A percentile compares a stretch with the other conserved stretches of the same genome.
These are phyloP conservation scores for Koerneria pararmatus DNA, from an alignment of 2,888 invertebrate genomes.

Conservation along the genomic window DNA sequence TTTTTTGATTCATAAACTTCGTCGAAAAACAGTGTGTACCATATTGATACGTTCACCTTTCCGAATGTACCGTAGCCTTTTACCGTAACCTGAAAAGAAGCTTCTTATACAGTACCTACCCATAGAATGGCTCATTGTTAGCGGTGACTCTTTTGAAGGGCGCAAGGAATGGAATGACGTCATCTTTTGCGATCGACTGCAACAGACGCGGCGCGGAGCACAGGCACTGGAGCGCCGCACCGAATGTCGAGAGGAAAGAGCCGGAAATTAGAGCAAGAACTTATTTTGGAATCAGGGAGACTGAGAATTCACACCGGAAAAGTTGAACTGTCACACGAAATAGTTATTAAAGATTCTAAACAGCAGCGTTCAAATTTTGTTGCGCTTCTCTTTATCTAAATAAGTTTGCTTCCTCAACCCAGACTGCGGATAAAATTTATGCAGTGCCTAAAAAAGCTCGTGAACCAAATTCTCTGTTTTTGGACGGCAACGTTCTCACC, in stretches of 20 bases:
- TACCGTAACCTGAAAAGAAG: too few species aligned
- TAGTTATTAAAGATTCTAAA: too few species aligned
- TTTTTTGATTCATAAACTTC: too few species aligned
- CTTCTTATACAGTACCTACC: too few species aligned
- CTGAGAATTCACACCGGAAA: not conserved
- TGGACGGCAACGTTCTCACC: constrained; percentile 61
- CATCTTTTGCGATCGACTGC: constrained; percentile 96
- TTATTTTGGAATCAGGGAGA: not conserved
- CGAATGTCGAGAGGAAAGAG: constrained; percentile 92
- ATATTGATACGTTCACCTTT: too few species aligned
- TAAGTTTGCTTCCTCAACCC: too few species aligned
- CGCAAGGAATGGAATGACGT: constrained; percentile 64
- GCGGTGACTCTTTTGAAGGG: constrained; percentile 86
- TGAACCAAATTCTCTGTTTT: constrained; percentile 62
- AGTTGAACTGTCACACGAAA: too few species aligned
- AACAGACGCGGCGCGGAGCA: constrained; percentile 65
- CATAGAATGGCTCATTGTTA: constrained; percentile 93
- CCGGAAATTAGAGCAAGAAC: too few species aligned
- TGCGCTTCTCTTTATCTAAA: too few species aligned
- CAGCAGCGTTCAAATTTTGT: too few species aligned
- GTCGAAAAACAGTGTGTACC: too few species aligned
- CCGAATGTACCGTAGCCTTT: too few species aligned
- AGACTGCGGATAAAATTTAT: not conserved
- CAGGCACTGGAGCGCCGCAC: constrained; percentile 75
- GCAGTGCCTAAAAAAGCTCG: not conserved